These are phyloP conservation scores for Charadrius vociferus DNA, from an alignment of 2,113 vertebrate genomes.

Conservation along the genomic window DNA sequence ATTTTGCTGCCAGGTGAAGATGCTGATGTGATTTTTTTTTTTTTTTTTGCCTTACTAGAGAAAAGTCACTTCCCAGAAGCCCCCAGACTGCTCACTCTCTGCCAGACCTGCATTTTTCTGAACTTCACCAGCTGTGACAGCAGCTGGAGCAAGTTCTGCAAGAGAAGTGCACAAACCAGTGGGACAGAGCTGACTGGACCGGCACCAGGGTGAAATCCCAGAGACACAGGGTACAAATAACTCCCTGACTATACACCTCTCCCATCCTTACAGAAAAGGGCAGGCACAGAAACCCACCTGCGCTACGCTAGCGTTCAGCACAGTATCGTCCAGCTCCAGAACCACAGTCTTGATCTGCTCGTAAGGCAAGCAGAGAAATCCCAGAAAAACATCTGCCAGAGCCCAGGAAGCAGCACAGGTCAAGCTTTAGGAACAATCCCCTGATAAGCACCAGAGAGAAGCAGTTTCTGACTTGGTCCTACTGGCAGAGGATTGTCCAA, in stretches of 20 bases:
- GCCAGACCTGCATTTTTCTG: conserved; percentile 82
- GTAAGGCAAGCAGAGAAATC: conserved; percentile 85
- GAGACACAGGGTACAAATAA: background rate
- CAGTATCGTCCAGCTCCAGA: conserved; percentile 83
- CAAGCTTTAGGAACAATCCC: background rate
- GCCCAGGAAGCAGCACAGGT: background rate
- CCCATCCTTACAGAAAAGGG: background rate
- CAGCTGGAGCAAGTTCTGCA: conserved; percentile 86
- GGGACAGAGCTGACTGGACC: background rate
- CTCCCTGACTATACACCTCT: background rate
- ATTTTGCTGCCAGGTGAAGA: background rate
- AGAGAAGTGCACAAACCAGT: background rate
- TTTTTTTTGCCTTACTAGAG: no score
- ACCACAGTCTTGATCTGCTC: conserved; percentile 84
- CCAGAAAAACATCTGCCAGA: conserved; percentile 84
- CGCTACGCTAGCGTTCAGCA: conserved; percentile 83
- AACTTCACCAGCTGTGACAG: conserved; percentile 79
- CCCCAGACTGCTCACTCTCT: conserved; percentile 86
- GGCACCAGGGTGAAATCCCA: background rate
- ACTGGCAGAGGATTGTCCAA: conserved; percentile 89
- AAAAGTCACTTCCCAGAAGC: conserved; percentile 80
- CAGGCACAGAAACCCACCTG: conserved; percentile 63
- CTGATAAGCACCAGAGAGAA: background rate
- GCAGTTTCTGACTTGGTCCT: background rate
- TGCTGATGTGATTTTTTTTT: background rate